Evolutionary conservation across 2,888 invertebrate genomes (phyloP).

Genomic region (Papilio demoleus): DNA sequence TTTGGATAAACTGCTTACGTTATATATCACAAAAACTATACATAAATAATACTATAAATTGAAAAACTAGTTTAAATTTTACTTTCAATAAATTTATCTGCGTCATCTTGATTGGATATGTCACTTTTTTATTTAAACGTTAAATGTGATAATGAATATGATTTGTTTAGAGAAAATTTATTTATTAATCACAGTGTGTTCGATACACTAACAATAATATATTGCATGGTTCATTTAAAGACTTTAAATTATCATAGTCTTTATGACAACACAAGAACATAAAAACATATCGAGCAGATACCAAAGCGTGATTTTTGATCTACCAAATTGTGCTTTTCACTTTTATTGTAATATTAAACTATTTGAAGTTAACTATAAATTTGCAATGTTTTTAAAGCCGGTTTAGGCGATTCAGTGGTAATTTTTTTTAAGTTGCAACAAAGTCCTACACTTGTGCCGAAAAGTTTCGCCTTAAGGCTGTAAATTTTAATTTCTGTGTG

Average conservation of each 20-base stretch:
- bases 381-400: slow-evolving; percentile 21
- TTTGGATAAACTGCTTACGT: background rate
- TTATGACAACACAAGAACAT: too few relatives aligned
- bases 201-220: background rate
- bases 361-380: slow-evolving; percentile 18
- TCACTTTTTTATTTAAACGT: too few relatives aligned
- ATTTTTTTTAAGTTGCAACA: slow-evolving; percentile 33
- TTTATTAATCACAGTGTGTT: background rate
- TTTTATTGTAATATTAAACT: too few relatives aligned
- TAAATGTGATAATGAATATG: background rate
- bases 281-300: too few relatives aligned
- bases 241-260: too few relatives aligned
- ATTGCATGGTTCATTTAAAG: background rate
- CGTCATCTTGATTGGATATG: slow-evolving; percentile 7
- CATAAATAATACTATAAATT: background rate
- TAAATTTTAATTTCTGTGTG: background rate
- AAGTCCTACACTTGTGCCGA: slow-evolving; percentile 16
- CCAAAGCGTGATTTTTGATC: too few relatives aligned
- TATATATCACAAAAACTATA: background rate
- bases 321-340: too few relatives aligned
- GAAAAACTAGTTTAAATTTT: background rate
- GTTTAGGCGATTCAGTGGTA: slow-evolving; percentile 14
- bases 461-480: slow-evolving; percentile 26
- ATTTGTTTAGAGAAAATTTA: background rate
- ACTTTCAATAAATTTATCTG: background rate